Evolutionary conservation across 2,113 vertebrate genomes (phyloP), one percentile per base, ranked within the genome.

Genomic region (Motacilla alba): DNA sequence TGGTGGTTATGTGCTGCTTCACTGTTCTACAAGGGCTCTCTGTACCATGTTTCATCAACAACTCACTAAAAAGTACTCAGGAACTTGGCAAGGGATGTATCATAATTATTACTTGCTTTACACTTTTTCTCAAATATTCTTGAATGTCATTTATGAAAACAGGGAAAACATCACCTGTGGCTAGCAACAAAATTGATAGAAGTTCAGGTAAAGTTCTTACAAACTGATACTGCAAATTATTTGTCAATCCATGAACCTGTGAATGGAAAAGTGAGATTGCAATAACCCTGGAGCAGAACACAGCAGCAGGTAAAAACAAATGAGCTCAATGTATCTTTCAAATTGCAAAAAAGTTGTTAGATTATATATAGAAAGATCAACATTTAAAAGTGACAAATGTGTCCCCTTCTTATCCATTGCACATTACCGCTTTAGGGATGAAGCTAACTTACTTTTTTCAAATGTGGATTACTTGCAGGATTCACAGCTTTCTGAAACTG

Each of bases 401-500:
- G 39, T 11, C 13, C 2, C 3, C 9, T 33, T 52, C 5, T 46
- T 33, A 33, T 47, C 43, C 13, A 19, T 19, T 64, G 5, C n/a
- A 53, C 16, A 13, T 66, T 68, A 21, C 13, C 18, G 22, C 26
- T 80, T 88, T 20, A 80, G 11, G 7, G 28, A 43, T 59, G 31
- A 18, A 90, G 37, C 1, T 79, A 83, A 37, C 9, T 69, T 60
- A 21, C 5, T 44, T 73, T 87, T 77, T 76, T 53, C 41, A 62
- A 21, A 39, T 41, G n/a, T 46, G 22, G 23, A 30, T 76, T 66
- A 50, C 10, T 68, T 53, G 58, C 31, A 90, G 39, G 13, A 83
- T 58, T 90, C 74, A 76, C 41, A 80, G 66, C 28, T 95, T 91
- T 93, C 53, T 92, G 63, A 76, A 85, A 69, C 13, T 21, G 33